Evolutionary conservation across 2,888 invertebrate species (phyloP).

Genomic region (Yponomeuta plumbellus): DNA sequence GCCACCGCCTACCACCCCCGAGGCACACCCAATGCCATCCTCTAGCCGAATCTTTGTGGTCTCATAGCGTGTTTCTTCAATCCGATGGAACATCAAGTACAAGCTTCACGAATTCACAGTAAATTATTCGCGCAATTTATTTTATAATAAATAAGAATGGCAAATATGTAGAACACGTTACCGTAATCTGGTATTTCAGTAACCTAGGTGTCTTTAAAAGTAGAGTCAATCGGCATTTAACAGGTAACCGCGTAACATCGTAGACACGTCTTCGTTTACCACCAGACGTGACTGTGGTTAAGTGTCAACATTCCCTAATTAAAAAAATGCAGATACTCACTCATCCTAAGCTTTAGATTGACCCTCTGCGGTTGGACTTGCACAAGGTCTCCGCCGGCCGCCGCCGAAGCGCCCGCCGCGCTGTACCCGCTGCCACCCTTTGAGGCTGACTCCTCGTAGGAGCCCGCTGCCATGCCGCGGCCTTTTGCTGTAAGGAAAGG

Average conservation of each 20-base stretch:
- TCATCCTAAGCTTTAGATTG: slow-evolving; percentile 84
- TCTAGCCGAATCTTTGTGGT: slow-evolving; percentile 50
- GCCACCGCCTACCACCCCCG: slow-evolving; percentile 45
- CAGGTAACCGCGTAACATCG: too few species aligned
- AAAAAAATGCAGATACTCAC: slow-evolving; percentile 71
- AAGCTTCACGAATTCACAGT: too few species aligned
- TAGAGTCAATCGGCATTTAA: too few species aligned
- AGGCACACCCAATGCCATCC: slow-evolving; percentile 40
- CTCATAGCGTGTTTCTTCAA: slow-evolving; percentile 51
- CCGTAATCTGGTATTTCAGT: too few species aligned
- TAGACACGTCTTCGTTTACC: too few species aligned
- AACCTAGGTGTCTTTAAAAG: too few species aligned
- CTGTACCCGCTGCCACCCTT: slow-evolving; percentile 41
- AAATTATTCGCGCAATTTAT: too few species aligned
- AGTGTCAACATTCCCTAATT: too few species aligned
- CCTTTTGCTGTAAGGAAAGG: slow-evolving; percentile 41
- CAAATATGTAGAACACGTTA: too few species aligned
- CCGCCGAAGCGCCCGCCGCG: slow-evolving; percentile 36
- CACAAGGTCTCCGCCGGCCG: slow-evolving; percentile 75
- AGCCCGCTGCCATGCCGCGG: slow-evolving; percentile 48
- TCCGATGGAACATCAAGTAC: slow-evolving; percentile 26
- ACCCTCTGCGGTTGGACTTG: slow-evolving; percentile 90
- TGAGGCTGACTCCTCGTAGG: slow-evolving; percentile 53
- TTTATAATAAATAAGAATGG: too few species aligned
- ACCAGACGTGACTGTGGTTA: too few species aligned